Conservation (phyloP, 2,888 invertebrate genomes). For the Tipula vernalis region DNA sequence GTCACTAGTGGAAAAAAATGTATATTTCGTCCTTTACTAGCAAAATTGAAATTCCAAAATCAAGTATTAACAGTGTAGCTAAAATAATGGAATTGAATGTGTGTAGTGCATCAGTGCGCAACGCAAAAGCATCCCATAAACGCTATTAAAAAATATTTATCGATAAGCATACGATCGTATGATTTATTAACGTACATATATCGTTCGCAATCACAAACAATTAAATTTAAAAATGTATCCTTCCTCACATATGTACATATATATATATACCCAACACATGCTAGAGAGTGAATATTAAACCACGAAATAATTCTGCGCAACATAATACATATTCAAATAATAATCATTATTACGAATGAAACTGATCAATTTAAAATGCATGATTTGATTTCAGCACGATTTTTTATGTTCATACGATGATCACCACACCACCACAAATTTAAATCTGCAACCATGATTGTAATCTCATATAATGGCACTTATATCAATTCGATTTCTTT, state of each 20-base stretch:
- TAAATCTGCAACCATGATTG: neutral
- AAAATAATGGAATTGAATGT: too few species aligned
- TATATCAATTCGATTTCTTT: neutral
- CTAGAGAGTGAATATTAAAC: neutral
- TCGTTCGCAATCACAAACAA: too few species aligned
- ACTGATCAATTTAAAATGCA: conserved; percentile 7
- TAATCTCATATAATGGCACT: neutral
- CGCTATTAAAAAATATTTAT: too few species aligned
- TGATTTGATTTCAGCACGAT: neutral
- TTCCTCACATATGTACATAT: neutral
- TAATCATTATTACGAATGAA: neutral
- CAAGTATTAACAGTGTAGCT: too few species aligned
- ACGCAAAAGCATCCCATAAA: too few species aligned
- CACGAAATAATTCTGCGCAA: neutral
- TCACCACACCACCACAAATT: neutral
- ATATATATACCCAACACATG: neutral
- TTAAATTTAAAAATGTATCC: too few species aligned
- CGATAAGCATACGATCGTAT: too few species aligned
- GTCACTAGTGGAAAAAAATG: too few species aligned
- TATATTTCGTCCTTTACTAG: too few species aligned
- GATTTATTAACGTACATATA: too few species aligned
- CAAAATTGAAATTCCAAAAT: too few species aligned
- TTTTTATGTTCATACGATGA: neutral
- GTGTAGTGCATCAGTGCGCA: too few species aligned
- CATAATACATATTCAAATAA: neutral